Percentiles rank a stretch among this genome's conserved stretches.
Conservation (phyloP, 2,888 invertebrate species). For the Abrostola tripartita region DNA sequence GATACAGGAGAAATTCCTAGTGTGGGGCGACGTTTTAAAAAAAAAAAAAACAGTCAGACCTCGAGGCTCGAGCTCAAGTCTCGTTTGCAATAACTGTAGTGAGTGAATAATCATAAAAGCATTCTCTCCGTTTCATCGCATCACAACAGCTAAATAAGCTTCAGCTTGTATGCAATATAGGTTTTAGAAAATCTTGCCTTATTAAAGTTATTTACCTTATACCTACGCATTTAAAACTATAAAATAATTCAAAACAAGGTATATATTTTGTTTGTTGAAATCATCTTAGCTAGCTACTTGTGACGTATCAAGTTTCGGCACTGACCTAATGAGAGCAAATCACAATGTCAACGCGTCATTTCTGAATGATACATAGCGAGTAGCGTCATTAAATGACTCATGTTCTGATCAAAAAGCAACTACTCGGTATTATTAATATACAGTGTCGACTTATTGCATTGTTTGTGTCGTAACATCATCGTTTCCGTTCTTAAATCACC, state of each 20-base stretch:
- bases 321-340: slow-evolving; percentile 53
- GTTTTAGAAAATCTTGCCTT: background rate
- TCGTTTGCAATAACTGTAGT: no score
- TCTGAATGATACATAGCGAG: slow-evolving; percentile 40
- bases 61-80: no score
- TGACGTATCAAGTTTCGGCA: slow-evolving; percentile 49
- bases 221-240: background rate
- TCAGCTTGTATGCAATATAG: background rate
- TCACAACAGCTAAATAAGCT: no score
- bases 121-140: no score
- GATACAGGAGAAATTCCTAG: no score
- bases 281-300: slow-evolving; percentile 16
- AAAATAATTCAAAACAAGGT: slow-evolving; percentile 4
- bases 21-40: no score
- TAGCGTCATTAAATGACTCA: slow-evolving; percentile 29
- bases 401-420: slow-evolving; percentile 33
- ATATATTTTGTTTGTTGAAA: slow-evolving; percentile 17
- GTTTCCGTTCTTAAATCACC: background rate
- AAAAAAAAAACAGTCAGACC: no score
- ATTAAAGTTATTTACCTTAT: background rate
- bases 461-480: background rate
- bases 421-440: slow-evolving; percentile 19
- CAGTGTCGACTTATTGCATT: slow-evolving; percentile 14
- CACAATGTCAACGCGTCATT: slow-evolving; percentile 53
- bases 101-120: no score